A percentile compares a stretch with the other conserved stretches of the same genome.
These are phyloP conservation scores for Metopia argyrocephala DNA, from an alignment of 2,888 invertebrate genomes.

Conservation along the genomic window DNA sequence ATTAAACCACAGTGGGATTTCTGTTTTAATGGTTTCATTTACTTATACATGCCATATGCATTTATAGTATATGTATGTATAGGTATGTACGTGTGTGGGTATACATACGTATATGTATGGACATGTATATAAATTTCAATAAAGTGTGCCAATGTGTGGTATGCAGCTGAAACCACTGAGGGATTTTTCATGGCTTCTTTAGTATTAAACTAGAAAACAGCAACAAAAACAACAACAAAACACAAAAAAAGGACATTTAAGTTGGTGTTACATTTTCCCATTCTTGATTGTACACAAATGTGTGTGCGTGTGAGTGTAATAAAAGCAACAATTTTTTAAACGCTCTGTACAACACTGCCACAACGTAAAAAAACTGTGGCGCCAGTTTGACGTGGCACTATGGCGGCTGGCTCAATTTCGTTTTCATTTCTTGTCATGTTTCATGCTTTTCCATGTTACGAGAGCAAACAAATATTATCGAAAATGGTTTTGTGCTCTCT, in stretches of 20 bases:
- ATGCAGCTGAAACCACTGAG: slow-evolving; percentile 23
- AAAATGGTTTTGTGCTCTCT: slow-evolving; percentile 30
- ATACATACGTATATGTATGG: not conserved
- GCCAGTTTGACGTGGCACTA: slow-evolving; percentile 67
- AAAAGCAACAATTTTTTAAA: slow-evolving; percentile 59
- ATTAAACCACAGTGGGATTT: slow-evolving; percentile 50
- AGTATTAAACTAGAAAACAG: slow-evolving; percentile 18
- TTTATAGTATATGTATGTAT: too few relatives aligned
- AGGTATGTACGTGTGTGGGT: not conserved
- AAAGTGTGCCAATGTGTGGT: slow-evolving; percentile 33
- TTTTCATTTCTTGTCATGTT: slow-evolving; percentile 61
- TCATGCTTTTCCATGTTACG: slow-evolving; percentile 49
- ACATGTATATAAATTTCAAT: too few relatives aligned
- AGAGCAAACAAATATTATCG: slow-evolving; percentile 46
- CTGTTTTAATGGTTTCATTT: slow-evolving; percentile 40
- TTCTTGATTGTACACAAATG: not conserved
- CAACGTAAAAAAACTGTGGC: slow-evolving; percentile 61
- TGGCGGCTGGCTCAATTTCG: slow-evolving; percentile 62
- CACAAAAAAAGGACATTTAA: slow-evolving; percentile 51
- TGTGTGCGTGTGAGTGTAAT: not conserved
- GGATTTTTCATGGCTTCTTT: slow-evolving; percentile 18
- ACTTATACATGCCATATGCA: not conserved
- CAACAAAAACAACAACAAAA: not conserved
- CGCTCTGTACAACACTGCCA: slow-evolving; percentile 42
- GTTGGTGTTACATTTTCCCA: slow-evolving; percentile 47